Conservation (phyloP, 2,888 invertebrate genomes). For the Cloeon dipterum region DNA sequence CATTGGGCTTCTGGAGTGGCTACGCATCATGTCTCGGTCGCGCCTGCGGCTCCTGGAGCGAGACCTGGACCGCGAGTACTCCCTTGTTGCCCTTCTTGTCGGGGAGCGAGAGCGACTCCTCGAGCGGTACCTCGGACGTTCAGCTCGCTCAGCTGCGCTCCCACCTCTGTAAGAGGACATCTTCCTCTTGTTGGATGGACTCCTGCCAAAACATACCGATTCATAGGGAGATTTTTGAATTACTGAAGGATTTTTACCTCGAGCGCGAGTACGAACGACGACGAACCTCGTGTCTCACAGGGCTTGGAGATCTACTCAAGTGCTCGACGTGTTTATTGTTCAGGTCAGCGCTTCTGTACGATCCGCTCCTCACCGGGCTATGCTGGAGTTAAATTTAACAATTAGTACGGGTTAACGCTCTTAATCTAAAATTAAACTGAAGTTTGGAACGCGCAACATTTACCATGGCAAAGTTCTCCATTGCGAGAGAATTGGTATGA, state of each 20-base stretch:
- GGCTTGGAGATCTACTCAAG: conserved; percentile 9
- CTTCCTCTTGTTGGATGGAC: conserved; percentile 17
- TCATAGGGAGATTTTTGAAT: no score
- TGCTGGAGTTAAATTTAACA: conserved; percentile 6
- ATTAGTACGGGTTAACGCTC: not conserved
- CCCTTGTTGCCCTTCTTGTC: conserved; percentile 9
- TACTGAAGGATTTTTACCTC: conserved; percentile 5
- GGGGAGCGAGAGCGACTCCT: conserved; percentile 33
- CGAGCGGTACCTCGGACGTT: conserved; percentile 18
- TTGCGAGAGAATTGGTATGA: no score
- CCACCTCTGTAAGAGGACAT: no score
- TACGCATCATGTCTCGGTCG: conserved; percentile 26
- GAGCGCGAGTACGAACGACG: conserved; percentile 9
- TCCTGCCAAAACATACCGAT: conserved; percentile 15
- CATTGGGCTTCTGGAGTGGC: conserved; percentile 59
- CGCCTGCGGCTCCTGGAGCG: conserved; percentile 28
- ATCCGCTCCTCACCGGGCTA: conserved; percentile 10
- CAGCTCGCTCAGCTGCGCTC: no score
- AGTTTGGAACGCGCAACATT: no score
- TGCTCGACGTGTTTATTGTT: conserved; percentile 9
- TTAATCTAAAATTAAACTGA: no score
- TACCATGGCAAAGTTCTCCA: no score
- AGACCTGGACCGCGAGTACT: conserved; percentile 23
- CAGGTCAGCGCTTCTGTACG: conserved; percentile 9
- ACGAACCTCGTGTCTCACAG: conserved; percentile 8